Evolutionary conservation across 2,888 invertebrate species (phyloP).

Genomic region (Eristalis tenax): DNA sequence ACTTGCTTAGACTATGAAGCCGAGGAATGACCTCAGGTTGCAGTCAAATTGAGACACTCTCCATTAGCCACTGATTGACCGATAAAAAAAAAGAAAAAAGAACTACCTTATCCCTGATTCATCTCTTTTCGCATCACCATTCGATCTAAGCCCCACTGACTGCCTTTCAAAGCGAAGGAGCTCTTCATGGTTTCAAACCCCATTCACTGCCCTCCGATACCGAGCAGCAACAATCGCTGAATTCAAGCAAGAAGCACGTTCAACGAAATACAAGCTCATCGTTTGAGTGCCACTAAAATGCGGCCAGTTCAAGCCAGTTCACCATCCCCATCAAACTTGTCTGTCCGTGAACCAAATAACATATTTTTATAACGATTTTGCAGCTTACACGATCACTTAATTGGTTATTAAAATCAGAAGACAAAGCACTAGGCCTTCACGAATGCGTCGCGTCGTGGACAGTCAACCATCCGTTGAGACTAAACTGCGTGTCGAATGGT

Average conservation of each 20-base stretch:
- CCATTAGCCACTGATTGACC: no score
- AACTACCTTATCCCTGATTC: no score
- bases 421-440: background rate
- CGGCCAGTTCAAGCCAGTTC: background rate
- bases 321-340: background rate
- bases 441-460: background rate
- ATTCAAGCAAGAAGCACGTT: background rate
- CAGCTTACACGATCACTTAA: constrained; percentile 4
- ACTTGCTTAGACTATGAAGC: no score
- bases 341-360: constrained; percentile 16
- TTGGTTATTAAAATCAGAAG: constrained; percentile 10
- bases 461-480: background rate
- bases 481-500: constrained; percentile 11
- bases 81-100: no score
- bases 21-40: no score
- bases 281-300: background rate
- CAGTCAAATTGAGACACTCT: no score
- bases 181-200: no score
- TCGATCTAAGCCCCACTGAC: no score
- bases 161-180: no score
- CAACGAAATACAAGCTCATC: background rate
- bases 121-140: no score
- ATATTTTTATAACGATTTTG: background rate
- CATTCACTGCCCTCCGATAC: no score
- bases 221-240: background rate